These are phyloP conservation scores for Antennarius maculatus DNA, from an alignment of 2,797 vertebrate species.

Conservation along the genomic window DNA sequence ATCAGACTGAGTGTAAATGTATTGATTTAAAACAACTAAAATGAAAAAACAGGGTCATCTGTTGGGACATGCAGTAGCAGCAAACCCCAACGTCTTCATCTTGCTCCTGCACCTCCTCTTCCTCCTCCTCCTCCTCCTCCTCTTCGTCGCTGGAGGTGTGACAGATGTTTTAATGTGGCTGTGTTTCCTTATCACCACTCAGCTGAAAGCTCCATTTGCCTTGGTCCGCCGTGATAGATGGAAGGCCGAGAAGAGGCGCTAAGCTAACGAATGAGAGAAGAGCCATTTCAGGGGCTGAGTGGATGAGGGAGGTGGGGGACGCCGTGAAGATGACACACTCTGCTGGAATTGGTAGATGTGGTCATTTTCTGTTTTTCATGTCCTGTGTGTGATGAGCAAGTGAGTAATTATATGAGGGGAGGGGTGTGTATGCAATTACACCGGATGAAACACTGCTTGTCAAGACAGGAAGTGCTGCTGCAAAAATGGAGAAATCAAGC, in stretches of 20 bases:
- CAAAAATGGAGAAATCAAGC: conserved; percentile 62
- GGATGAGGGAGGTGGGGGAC: neutral
- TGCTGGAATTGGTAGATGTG: conserved; percentile 60
- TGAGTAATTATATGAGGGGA: conserved; percentile 60
- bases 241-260: conserved; percentile 38
- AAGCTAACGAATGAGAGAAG: conserved; percentile 59
- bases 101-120: conserved; percentile 7
- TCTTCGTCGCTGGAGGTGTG: conserved; percentile 57
- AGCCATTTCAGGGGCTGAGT: conserved; percentile 28
- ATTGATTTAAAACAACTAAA: no score
- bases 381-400: conserved; percentile 64
- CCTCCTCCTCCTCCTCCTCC: neutral
- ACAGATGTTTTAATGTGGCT: conserved; percentile 75
- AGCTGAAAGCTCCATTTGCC: conserved; percentile 74
- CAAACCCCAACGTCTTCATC: neutral
- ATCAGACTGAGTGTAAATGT: no score
- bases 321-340: conserved; percentile 48
- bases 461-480: conserved; percentile 19
- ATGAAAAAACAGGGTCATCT: no score
- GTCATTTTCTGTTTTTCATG: conserved; percentile 66
- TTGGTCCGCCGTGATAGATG: conserved; percentile 62
- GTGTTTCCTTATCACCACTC: conserved; percentile 72
- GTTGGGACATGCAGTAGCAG: no score
- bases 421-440: conserved; percentile 55
- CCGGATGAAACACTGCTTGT: conserved; percentile 59